Evolutionary conservation across 2,797 vertebrate species (phyloP).

Genomic region (Melopsittacus undulatus): DNA sequence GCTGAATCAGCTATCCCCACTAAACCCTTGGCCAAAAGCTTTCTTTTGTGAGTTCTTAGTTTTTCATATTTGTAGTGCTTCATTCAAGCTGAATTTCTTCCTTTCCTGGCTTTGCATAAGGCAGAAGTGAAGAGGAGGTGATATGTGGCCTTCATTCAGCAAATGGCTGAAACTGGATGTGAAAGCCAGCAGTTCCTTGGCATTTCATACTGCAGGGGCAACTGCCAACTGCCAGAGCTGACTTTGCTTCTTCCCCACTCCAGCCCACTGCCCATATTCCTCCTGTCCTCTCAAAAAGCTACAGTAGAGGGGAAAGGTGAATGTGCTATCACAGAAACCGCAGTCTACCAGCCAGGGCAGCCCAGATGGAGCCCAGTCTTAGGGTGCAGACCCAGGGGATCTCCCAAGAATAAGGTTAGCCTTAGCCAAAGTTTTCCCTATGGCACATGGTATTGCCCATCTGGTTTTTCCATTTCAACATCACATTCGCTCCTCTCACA

Average conservation of each 20-base stretch:
- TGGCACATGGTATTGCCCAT: no score
- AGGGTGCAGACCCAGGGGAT: neutral
- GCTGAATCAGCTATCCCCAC: neutral
- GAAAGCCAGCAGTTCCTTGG: neutral
- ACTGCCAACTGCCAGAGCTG: neutral
- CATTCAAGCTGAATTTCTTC: neutral
- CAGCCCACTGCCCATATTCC: neutral
- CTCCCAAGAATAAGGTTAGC: neutral
- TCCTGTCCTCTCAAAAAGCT: neutral
- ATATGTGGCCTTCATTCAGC: neutral
- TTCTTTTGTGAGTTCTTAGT: neutral
- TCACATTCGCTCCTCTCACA: neutral
- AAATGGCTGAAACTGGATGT: neutral
- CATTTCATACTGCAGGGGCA: neutral
- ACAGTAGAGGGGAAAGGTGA: neutral
- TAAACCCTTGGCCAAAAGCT: neutral
- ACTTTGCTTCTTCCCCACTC: neutral
- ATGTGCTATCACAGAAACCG: neutral
- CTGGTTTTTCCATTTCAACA: neutral
- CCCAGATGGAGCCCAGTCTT: neutral
- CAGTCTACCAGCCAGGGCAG: neutral
- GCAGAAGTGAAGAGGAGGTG: neutral
- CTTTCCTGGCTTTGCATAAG: neutral
- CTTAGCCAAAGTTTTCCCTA: neutral
- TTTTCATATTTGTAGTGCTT: neutral